Evolutionary conservation across 2,888 invertebrate genomes (phyloP).

Genomic region (Cephus runcator): DNA sequence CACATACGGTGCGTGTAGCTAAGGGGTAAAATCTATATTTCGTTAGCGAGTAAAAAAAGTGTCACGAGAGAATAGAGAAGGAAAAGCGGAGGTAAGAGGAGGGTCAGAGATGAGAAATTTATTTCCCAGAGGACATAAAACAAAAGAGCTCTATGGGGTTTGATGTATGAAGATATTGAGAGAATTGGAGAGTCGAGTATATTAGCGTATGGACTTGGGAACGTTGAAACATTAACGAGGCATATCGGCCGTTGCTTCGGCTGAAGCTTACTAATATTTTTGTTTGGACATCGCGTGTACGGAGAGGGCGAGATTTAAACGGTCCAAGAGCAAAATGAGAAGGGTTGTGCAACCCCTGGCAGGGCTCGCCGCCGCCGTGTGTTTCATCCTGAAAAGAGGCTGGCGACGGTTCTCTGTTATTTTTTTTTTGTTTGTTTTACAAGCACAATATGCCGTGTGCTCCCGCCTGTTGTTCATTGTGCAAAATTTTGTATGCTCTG

Average conservation of each 20-base stretch:
- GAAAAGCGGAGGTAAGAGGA: constrained; percentile 3
- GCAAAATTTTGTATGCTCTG: neutral
- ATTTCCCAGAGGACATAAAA: neutral
- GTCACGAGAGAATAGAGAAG: constrained; percentile 7
- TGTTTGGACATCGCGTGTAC: neutral
- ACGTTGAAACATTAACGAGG: neutral
- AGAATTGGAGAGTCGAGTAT: too few species aligned
- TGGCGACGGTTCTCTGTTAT: neutral
- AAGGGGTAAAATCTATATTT: neutral
- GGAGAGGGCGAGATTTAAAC: neutral
- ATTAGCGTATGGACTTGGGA: neutral
- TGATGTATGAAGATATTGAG: too few species aligned
- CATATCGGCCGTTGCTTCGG: neutral
- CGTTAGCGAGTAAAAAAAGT: neutral
- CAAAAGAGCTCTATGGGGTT: too few species aligned
- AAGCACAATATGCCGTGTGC: neutral
- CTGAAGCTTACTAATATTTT: neutral
- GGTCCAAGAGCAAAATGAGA: neutral
- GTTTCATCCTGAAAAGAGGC: neutral
- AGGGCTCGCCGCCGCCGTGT: neutral
- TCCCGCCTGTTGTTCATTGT: neutral
- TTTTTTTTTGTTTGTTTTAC: neutral
- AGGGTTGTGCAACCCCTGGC: neutral
- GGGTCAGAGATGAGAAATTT: constrained; percentile 5
- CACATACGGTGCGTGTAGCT: neutral